phyloP scores from a whole-genome alignment of 2,888 invertebrate genomes.

The Geophilus truncorum region DNA sequence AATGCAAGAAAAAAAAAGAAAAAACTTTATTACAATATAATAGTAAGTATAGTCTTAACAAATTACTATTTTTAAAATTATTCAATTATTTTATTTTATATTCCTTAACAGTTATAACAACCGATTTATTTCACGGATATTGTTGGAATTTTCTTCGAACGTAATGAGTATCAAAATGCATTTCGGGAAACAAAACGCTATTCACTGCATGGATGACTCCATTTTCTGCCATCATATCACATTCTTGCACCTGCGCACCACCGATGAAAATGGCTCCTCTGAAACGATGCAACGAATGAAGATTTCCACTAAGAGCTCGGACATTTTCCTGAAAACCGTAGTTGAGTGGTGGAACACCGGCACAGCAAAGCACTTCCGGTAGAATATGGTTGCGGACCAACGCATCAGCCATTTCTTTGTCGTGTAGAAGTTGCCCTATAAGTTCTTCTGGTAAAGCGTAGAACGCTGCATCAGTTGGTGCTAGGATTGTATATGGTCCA shows the following conservation, averaged over 20 bases:
- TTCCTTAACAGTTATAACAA: too few relatives aligned
- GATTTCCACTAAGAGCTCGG: neutral
- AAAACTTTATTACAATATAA: too few relatives aligned
- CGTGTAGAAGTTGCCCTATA: constrained; percentile 50
- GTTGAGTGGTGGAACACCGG: neutral
- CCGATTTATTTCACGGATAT: too few relatives aligned
- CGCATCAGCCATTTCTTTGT: constrained; percentile 52
- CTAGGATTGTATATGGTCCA: constrained; percentile 56
- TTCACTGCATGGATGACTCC: neutral
- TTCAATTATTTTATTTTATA: too few relatives aligned
- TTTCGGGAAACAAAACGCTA: neutral
- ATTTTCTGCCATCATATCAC: constrained; percentile 15
- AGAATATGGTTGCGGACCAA: constrained; percentile 55
- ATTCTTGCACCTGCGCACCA: neutral
- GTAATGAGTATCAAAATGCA: neutral
- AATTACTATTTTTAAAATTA: too few relatives aligned
- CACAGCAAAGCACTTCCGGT: constrained; percentile 43
- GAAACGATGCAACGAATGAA: neutral
- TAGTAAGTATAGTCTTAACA: too few relatives aligned
- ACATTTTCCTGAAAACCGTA: neutral
- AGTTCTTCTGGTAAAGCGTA: constrained; percentile 52
- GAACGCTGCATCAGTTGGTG: constrained; percentile 58
- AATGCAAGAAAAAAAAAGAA: too few relatives aligned
- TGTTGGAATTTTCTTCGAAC: neutral
- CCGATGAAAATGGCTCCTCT: neutral